Evolutionary conservation across 2,797 vertebrate species (phyloP).

Genomic region (Paguma larvata): DNA sequence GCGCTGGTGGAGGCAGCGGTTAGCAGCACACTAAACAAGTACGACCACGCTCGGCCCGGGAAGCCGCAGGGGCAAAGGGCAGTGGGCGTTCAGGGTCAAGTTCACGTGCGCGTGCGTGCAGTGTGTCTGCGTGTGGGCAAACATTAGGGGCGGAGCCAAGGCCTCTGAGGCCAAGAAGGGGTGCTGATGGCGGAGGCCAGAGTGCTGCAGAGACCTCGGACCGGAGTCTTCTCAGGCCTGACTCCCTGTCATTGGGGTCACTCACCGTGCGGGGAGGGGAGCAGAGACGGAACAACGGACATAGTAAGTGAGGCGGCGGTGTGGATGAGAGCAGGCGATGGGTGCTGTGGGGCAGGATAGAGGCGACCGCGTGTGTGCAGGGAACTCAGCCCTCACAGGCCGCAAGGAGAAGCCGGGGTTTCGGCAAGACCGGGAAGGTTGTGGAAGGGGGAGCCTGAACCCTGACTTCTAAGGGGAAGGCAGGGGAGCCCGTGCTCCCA

Average conservation of each 20-base stretch:
- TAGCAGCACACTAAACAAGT: not conserved
- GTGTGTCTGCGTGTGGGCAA: not conserved
- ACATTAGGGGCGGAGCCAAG: accelerated
- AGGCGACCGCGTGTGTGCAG: accelerated
- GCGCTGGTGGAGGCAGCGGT: not conserved
- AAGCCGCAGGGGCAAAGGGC: not conserved
- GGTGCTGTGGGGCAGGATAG: accelerated
- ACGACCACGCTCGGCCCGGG: not conserved
- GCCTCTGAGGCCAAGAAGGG: not conserved
- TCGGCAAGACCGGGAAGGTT: accelerated
- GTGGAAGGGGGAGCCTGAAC: not conserved
- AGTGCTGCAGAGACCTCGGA: not conserved
- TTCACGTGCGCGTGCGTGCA: too few relatives aligned
- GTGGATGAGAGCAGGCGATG: accelerated
- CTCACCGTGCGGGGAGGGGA: accelerated
- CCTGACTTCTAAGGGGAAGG: accelerated
- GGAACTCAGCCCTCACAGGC: accelerated
- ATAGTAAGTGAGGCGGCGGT: accelerated
- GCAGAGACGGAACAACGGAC: accelerated
- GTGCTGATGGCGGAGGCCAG: not conserved
- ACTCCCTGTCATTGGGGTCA: too few relatives aligned
- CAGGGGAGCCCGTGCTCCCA: accelerated
- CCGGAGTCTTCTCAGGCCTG: not conserved
- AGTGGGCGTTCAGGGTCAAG: not conserved
- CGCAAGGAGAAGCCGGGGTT: not conserved